Conservation (phyloP, 2,113 vertebrate species). For the Callithrix jacchus region DNA sequence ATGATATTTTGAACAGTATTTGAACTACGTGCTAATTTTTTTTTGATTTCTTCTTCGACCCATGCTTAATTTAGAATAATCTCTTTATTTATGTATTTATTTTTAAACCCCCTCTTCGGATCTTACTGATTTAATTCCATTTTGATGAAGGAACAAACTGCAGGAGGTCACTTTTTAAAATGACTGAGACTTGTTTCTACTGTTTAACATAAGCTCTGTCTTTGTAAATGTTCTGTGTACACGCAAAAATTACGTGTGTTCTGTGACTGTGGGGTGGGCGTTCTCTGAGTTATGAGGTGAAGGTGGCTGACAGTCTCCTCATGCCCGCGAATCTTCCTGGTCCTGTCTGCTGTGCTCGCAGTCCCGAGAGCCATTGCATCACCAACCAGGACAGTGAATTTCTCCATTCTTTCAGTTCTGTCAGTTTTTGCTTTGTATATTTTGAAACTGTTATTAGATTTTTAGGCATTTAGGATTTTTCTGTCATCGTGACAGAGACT, state of each 20-base stretch:
- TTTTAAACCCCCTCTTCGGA: too few relatives aligned
- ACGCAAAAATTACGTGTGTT: background rate
- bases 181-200: background rate
- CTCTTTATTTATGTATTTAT: too few relatives aligned
- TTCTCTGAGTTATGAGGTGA: background rate
- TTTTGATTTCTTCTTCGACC: background rate
- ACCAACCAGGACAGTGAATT: background rate
- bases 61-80: background rate
- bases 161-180: background rate
- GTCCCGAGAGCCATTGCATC: background rate
- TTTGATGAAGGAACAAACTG: background rate
- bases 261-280: background rate
- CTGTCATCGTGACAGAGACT: background rate
- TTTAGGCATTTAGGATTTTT: background rate
- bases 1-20: background rate
- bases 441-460: background rate
- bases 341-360: background rate
- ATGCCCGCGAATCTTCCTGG: background rate
- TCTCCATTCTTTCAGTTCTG: background rate
- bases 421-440: background rate
- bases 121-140: background rate
- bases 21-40: background rate
- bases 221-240: background rate
- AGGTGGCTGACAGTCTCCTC: background rate
- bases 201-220: background rate